Conservation (phyloP, 2,797 vertebrate species). For the Pangasius macronema region DNA sequence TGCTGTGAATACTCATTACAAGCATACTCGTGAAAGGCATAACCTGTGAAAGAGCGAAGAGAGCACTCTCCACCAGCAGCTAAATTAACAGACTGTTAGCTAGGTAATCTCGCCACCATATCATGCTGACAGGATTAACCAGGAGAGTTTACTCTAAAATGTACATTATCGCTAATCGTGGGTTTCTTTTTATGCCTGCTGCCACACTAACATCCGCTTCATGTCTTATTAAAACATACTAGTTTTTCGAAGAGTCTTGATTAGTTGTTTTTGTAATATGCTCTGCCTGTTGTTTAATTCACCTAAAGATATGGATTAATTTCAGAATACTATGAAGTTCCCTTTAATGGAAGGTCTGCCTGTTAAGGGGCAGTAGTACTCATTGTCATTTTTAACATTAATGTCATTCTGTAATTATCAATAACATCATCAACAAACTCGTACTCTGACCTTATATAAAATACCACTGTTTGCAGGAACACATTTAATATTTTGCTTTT, state of each 20-base stretch:
- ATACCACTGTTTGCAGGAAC: constrained; percentile 24
- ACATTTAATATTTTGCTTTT: constrained; percentile 22
- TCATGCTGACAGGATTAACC: not conserved
- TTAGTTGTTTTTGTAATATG: not conserved
- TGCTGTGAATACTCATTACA: not conserved
- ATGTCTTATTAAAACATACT: not conserved
- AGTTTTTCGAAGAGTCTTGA: not conserved
- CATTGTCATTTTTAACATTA: not conserved
- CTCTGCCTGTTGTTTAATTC: not conserved
- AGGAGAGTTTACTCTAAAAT: not conserved
- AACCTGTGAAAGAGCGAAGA: not conserved
- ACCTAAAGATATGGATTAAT: not conserved
- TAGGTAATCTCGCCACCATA: not conserved
- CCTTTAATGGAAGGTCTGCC: not conserved
- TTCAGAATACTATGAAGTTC: not conserved
- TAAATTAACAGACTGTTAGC: not conserved
- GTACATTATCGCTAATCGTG: not conserved
- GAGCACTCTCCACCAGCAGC: not conserved
- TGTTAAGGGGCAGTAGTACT: not conserved
- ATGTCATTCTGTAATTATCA: constrained; percentile 36
- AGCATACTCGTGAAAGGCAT: not conserved
- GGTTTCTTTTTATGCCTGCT: not conserved
- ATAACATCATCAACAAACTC: constrained; percentile 17
- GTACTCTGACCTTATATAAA: constrained; percentile 2
- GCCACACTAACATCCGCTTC: not conserved